Evolutionary conservation across 2,113 vertebrate species (phyloP), one percentile per base, ranked within the genome.

Genomic region (Agelaius tricolor): DNA sequence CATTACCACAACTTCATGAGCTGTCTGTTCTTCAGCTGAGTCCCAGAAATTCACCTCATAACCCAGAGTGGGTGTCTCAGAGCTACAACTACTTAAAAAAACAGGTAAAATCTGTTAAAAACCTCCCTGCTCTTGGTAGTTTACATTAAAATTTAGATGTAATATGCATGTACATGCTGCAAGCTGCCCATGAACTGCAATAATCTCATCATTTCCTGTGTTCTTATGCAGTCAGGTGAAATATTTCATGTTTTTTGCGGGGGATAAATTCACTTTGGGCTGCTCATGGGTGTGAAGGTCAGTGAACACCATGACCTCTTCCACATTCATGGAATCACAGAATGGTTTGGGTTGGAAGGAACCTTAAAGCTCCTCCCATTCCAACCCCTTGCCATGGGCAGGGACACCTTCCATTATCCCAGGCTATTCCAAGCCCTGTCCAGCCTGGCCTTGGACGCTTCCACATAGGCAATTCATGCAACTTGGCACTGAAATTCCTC

Each of bases 61-160:
- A 52, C 18, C 33, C 21, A 3, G 30, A 47, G 6, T 7, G 22
- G 39, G 55, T 7, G 8, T n/a, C 31, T 54, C 35, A 46, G 51
- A 83, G 67, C 49, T 46, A 19, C 51, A 85, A 3, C 31, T 58
- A n/a, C 43, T n/a, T 66, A 30, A 77, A 30, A 69, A 30, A 20
- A 0, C 6, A 33, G n/a, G n/a, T 69, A 51, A 88, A 83, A 17
- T 1, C 4, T 6, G 3, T 27, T 54, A 11, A 62, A 94, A 83
- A 13, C 1, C 13, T 52, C 4, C 63, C 41, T 76, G 4, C 4
- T 80, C 39, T 51, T 61, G 46, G 17, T 28, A 8, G 23, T 54
- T 5, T 62, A 0, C 1, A 2, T 66, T 35, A 43, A 51, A 65
- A 77, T 66, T 58, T 7, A 2, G 12, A 20, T 22, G 23, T 7